These are phyloP conservation scores for Lathronympha strigana DNA, from an alignment of 2,888 invertebrate species.

Conservation along the genomic window DNA sequence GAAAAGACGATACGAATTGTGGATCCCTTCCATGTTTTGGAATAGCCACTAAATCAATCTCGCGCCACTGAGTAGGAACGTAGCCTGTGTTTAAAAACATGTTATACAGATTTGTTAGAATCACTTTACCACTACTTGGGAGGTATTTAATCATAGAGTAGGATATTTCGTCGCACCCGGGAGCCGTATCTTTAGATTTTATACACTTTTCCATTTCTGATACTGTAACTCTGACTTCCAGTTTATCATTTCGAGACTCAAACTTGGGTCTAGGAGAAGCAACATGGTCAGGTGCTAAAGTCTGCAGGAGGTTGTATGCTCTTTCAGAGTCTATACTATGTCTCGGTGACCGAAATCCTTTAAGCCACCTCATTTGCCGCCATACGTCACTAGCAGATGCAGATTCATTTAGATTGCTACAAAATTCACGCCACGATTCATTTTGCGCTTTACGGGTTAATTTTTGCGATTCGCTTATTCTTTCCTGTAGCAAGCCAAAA, in stretches of 20 bases:
- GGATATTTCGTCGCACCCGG: constrained; percentile 6
- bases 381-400: constrained; percentile 18
- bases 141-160: background rate
- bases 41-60: background rate
- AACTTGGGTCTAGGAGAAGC: constrained; percentile 2
- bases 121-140: background rate
- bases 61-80: constrained; percentile 5
- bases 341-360: constrained; percentile 23
- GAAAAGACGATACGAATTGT: background rate
- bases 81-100: background rate
- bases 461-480: background rate
- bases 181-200: constrained; percentile 9
- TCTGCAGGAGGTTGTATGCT: background rate
- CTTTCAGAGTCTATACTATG: background rate
- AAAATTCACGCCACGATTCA: constrained; percentile 31
- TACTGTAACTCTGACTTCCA: background rate
- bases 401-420: constrained; percentile 21
- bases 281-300: constrained; percentile 31
- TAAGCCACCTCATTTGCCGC: constrained; percentile 34
- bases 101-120: background rate
- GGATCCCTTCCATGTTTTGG: background rate
- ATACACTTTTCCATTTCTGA: background rate
- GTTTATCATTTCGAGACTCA: background rate
- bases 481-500: constrained; percentile 20
- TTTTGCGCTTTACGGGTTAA: background rate